Evolutionary conservation across 2,888 invertebrate genomes (phyloP).

Genomic region (Scaptomyza polygonia): DNA sequence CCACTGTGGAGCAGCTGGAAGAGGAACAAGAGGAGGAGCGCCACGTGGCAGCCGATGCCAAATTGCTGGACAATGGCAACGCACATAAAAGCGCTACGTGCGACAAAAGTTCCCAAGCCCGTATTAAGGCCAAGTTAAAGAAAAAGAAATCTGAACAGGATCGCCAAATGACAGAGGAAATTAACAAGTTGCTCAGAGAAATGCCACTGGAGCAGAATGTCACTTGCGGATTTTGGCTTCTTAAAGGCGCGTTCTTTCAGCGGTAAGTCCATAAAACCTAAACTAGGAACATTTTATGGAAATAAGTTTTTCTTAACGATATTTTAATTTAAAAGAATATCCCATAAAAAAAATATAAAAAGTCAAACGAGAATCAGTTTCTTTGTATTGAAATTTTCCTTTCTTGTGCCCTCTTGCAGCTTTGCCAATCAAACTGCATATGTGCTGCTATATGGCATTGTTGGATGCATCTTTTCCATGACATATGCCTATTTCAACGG

Average conservation of each 20-base stretch:
- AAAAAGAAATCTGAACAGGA: slow-evolving; percentile 77
- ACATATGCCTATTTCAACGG: slow-evolving; percentile 90
- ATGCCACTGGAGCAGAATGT: slow-evolving; percentile 87
- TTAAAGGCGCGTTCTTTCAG: slow-evolving; percentile 86
- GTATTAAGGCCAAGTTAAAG: slow-evolving; percentile 53
- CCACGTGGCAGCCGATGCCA: slow-evolving; percentile 57
- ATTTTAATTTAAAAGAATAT: too few relatives aligned
- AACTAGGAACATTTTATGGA: too few relatives aligned
- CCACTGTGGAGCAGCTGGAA: slow-evolving; percentile 19
- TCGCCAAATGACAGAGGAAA: slow-evolving; percentile 81
- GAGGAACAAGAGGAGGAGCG: slow-evolving; percentile 46
- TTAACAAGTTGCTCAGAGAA: slow-evolving; percentile 85
- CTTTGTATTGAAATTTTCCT: not conserved
- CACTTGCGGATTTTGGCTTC: slow-evolving; percentile 87
- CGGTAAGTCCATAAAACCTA: slow-evolving; percentile 83
- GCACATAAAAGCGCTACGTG: slow-evolving; percentile 11
- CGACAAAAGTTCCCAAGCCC: slow-evolving; percentile 30
- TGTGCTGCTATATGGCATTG: slow-evolving; percentile 87
- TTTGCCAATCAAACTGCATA: slow-evolving; percentile 84
- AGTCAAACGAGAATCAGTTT: not conserved
- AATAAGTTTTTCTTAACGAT: too few relatives aligned
- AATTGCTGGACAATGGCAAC: slow-evolving; percentile 72
- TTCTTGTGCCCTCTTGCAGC: slow-evolving; percentile 77
- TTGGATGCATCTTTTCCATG: slow-evolving; percentile 89
- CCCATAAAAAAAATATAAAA: too few relatives aligned